A percentile compares a stretch with the other conserved stretches of the same genome.
Evolutionary conservation across 2,888 invertebrate genomes (phyloP).

Genomic region (Thecophora atra): DNA sequence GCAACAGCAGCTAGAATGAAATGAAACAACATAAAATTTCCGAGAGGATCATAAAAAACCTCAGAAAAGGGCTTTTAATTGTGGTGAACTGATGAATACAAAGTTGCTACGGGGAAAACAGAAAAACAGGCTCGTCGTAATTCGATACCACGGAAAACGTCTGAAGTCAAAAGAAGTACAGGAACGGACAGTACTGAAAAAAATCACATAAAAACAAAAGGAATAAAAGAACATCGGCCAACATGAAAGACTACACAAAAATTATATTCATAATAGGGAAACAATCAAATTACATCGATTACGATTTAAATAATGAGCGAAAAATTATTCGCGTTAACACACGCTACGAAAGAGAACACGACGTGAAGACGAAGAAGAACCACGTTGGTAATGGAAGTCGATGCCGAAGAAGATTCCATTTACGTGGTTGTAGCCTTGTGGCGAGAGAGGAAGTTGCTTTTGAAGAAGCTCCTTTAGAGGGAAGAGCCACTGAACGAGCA

Average conservation of each 20-base stretch:
- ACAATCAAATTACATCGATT: slow-evolving; percentile 21
- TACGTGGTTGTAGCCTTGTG: too few relatives aligned
- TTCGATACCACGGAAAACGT: slow-evolving; percentile 9
- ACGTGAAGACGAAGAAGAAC: not conserved
- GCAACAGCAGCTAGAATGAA: not conserved
- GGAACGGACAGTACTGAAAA: too few relatives aligned
- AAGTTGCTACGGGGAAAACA: not conserved
- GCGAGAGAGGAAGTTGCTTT: too few relatives aligned
- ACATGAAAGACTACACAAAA: not conserved
- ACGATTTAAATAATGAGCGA: slow-evolving; percentile 30
- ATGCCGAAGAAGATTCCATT: too few relatives aligned
- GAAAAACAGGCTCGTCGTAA: not conserved
- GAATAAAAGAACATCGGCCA: not conserved
- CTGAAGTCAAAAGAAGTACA: not conserved
- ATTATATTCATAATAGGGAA: too few relatives aligned
- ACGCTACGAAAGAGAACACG: not conserved
- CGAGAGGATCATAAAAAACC: slow-evolving; percentile 26
- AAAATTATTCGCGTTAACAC: slow-evolving; percentile 27
- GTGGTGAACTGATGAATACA: too few relatives aligned
- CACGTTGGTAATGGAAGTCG: too few relatives aligned
- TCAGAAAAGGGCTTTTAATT: too few relatives aligned
- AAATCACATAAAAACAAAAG: too few relatives aligned
- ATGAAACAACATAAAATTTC: slow-evolving; percentile 29
- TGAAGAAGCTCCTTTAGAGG: too few relatives aligned
- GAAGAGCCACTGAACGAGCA: not conserved